A percentile compares a stretch with the other conserved stretches of the same genome.
These are phyloP conservation scores for Barnardius zonarius DNA, from an alignment of 2,113 vertebrate species.

Conservation along the genomic window DNA sequence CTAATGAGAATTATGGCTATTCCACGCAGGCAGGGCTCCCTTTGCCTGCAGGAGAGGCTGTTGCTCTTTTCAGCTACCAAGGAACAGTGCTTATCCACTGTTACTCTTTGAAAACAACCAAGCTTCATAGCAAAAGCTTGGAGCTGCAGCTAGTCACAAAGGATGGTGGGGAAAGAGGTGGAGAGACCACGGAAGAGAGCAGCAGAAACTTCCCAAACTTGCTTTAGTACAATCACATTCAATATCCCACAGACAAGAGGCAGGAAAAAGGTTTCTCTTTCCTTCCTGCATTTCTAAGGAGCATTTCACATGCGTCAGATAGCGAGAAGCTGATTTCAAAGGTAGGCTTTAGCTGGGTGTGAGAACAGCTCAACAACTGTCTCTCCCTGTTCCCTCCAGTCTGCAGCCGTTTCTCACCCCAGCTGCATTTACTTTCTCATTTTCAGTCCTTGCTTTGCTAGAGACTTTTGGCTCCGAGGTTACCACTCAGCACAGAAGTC, in stretches of 20 bases:
- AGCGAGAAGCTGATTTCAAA: background rate
- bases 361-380: fast-evolving
- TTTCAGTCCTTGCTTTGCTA: background rate
- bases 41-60: background rate
- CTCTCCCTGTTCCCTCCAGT: background rate
- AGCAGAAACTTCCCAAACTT: background rate
- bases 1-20: background rate
- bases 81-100: background rate
- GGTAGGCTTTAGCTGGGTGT: background rate
- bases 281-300: background rate
- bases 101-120: background rate
- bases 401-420: background rate
- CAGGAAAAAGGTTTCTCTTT: background rate
- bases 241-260: background rate
- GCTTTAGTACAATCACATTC: background rate
- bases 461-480: background rate
- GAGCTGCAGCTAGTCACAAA: background rate
- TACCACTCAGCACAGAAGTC: background rate
- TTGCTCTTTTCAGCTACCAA: background rate
- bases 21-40: background rate
- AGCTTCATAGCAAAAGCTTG: background rate
- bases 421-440: background rate
- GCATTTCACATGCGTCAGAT: background rate
- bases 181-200: background rate
- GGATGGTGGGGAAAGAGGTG: background rate